Conservation (phyloP, 2,113 vertebrate species). For the Morone saxatilis region DNA sequence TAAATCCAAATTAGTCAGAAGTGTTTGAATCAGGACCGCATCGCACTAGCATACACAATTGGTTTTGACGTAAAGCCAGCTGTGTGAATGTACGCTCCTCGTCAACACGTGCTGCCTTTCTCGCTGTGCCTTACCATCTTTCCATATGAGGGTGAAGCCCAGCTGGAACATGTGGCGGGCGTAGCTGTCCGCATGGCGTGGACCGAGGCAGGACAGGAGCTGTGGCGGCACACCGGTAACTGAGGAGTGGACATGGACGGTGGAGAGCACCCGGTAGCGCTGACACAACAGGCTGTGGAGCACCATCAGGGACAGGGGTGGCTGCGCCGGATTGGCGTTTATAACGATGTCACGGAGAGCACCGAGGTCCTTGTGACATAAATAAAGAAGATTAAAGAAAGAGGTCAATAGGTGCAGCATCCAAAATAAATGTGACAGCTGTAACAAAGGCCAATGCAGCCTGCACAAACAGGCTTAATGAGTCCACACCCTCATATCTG, state of each 20-base stretch:
- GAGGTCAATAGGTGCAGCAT: neutral
- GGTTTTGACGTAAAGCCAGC: neutral
- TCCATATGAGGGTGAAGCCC: constrained; percentile 98
- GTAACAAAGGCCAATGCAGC: neutral
- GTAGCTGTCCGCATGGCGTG: constrained; percentile 83
- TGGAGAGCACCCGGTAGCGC: constrained; percentile 90
- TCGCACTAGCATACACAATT: neutral
- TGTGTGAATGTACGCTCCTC: neutral
- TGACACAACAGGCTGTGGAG: constrained; percentile 92
- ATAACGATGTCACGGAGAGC: constrained; percentile 95
- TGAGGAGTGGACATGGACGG: constrained; percentile 95
- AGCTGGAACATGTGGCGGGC: constrained; percentile 91
- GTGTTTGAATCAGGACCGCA: neutral
- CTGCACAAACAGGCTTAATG: neutral
- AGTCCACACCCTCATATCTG: neutral
- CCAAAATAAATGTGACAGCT: neutral
- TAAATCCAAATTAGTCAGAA: constrained; percentile 14
- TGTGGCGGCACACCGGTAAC: constrained; percentile 85
- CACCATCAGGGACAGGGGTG: constrained; percentile 91
- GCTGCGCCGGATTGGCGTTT: constrained; percentile 91
- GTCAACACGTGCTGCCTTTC: neutral
- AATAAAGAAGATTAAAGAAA: constrained; percentile 15
- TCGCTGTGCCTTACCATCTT: constrained; percentile 88
- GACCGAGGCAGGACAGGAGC: constrained; percentile 93
- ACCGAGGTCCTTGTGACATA: constrained; percentile 88